These are phyloP conservation scores for Protosalanx chinensis DNA, from an alignment of 2,797 vertebrate genomes.

Conservation along the genomic window DNA sequence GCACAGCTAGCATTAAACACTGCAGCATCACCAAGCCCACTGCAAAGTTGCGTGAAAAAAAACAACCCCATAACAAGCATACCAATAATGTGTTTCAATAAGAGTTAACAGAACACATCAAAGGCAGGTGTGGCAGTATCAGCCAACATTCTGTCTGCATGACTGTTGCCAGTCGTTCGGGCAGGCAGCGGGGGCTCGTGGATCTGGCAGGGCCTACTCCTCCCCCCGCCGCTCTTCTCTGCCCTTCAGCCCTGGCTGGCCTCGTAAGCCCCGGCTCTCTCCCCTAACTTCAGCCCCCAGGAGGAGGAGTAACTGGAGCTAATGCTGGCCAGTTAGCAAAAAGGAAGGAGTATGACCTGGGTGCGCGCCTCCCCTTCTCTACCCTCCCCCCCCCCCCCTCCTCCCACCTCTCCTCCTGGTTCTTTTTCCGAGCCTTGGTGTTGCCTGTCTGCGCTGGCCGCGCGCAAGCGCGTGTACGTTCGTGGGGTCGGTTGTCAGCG, in stretches of 20 bases:
- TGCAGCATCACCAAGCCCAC: conserved; percentile 25
- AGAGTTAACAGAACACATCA: conserved; percentile 9
- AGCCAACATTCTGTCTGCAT: conserved; percentile 27
- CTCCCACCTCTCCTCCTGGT: conserved; percentile 62
- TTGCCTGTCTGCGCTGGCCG: conserved; percentile 96
- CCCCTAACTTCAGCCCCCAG: conserved; percentile 9
- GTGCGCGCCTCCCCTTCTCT: conserved; percentile 47
- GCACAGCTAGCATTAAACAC: conserved; percentile 49
- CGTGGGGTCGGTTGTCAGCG: conserved; percentile 84
- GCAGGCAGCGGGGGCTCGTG: conserved; percentile 7
- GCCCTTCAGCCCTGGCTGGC: conserved; percentile 12
- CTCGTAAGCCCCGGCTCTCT: conserved; percentile 18
- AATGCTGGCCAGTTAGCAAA: conserved; percentile 44
- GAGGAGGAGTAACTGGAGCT: conserved; percentile 18
- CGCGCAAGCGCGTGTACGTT: conserved; percentile 30
- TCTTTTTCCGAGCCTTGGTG: conserved; percentile 89
- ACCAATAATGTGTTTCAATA: conserved; percentile 28
- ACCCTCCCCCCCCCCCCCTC: conserved; percentile 1
- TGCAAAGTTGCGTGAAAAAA: conserved; percentile 43
- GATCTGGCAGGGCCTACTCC: conserved; percentile 15
- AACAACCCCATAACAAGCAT: conserved; percentile 29
- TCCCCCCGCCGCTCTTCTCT: conserved; percentile 4
- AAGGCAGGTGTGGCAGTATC: conserved; percentile 12
- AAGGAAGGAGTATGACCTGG: conserved; percentile 46
- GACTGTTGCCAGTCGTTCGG: conserved; percentile 10